phyloP scores from a whole-genome alignment of 2,888 invertebrate genomes.

The Ormyrus pomaceus region DNA sequence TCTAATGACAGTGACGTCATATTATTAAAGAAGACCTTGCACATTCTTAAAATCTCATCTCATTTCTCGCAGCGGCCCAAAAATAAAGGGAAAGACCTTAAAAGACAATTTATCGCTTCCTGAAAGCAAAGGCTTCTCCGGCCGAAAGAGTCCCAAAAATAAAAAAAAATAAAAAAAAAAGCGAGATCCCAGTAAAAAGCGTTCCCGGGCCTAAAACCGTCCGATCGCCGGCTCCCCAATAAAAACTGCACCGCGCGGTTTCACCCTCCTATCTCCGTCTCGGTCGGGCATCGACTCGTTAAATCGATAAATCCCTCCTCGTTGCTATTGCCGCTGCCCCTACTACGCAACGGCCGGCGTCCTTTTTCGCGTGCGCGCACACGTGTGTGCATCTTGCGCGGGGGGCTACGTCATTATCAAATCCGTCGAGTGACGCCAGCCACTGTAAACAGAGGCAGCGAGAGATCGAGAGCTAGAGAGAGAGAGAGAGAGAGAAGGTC shows the following conservation, averaged over 20 bases:
- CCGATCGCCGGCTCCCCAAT: neutral
- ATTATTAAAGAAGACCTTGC: too few relatives aligned
- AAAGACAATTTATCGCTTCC: too few relatives aligned
- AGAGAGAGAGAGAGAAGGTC: slow-evolving; percentile 1
- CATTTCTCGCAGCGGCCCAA: too few relatives aligned
- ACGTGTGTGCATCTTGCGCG: neutral
- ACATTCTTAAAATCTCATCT: too few relatives aligned
- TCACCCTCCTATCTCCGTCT: slow-evolving; percentile 2
- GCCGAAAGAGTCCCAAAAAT: too few relatives aligned
- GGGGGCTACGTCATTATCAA: slow-evolving; percentile 56
- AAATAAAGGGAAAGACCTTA: too few relatives aligned
- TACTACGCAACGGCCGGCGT: neutral
- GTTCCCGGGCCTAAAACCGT: neutral
- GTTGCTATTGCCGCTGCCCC: neutral
- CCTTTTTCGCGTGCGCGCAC: neutral
- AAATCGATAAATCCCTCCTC: slow-evolving; percentile 49
- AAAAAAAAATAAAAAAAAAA: neutral
- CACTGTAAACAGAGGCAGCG: slow-evolving; percentile 26
- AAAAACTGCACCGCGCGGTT: neutral
- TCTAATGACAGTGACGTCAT: too few relatives aligned
- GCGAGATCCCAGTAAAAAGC: neutral
- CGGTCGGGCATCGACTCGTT: slow-evolving; percentile 31
- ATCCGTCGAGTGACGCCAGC: slow-evolving; percentile 56
- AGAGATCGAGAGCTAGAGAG: neutral
- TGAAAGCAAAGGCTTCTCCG: too few relatives aligned